These are phyloP conservation scores for Achroia grisella DNA, from an alignment of 1,140 invertebrate genomes.

Conservation along the genomic window DNA sequence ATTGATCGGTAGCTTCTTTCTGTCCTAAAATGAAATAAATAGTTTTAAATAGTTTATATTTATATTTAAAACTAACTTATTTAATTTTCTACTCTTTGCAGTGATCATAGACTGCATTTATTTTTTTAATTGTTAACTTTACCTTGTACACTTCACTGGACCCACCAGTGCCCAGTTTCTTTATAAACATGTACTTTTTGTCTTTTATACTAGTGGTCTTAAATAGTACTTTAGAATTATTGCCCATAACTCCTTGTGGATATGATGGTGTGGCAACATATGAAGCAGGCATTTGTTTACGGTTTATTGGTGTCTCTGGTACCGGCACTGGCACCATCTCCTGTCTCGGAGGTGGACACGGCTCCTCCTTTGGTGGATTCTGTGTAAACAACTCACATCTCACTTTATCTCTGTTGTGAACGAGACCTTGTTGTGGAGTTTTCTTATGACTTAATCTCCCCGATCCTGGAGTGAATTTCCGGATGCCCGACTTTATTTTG, in stretches of 20 bases:
- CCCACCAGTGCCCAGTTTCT: slow-evolving; percentile 62
- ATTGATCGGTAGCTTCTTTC: too few relatives aligned
- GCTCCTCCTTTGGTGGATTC: slow-evolving; percentile 21
- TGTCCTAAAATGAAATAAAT: too few relatives aligned
- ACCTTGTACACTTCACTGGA: slow-evolving; percentile 73
- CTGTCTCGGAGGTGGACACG: slow-evolving; percentile 1
- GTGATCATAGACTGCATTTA: too few relatives aligned
- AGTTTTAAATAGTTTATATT: too few relatives aligned
- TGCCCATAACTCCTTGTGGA: slow-evolving; percentile 40
- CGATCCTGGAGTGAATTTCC: slow-evolving; percentile 51
- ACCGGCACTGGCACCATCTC: slow-evolving; percentile 14
- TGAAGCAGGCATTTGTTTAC: slow-evolving; percentile 33
- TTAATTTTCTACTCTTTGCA: too few relatives aligned
- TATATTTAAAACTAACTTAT: too few relatives aligned
- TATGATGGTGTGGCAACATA: slow-evolving; percentile 53
- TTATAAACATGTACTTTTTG: slow-evolving; percentile 67
- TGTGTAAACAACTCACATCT: slow-evolving; percentile 53
- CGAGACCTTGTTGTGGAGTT: slow-evolving; percentile 23
- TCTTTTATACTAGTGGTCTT: slow-evolving; percentile 64
- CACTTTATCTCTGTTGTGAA: slow-evolving; percentile 50
- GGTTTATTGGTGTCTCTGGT: slow-evolving; percentile 49
- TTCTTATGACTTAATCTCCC: slow-evolving; percentile 42
- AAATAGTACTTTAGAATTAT: slow-evolving; percentile 52
- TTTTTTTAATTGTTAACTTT: slow-evolving; percentile 7
- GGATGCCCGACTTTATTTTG: slow-evolving; percentile 55